A percentile compares a stretch with the other conserved stretches of the same genome.
phyloP scores from a whole-genome alignment of 2,888 invertebrate genomes.

The Alsophila aescularia region DNA sequence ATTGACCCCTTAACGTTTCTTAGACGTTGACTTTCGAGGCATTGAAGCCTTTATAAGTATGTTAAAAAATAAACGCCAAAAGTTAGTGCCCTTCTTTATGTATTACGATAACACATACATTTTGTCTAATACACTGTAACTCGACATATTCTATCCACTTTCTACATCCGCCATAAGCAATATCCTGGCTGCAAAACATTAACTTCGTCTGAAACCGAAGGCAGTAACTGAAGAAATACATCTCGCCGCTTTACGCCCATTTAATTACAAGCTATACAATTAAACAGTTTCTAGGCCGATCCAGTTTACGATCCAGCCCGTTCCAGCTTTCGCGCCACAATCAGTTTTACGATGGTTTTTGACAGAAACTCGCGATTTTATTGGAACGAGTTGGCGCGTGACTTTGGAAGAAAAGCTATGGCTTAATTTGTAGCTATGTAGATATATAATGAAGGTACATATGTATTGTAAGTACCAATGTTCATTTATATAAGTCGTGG shows the following conservation, averaged over 20 bases:
- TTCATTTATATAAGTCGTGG: no score
- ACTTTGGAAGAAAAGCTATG: constrained; percentile 14
- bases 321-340: constrained; percentile 67
- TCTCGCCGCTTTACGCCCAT: constrained; percentile 56
- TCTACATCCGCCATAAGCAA: no score
- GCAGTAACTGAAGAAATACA: constrained; percentile 37
- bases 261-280: constrained; percentile 67
- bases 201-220: constrained; percentile 2
- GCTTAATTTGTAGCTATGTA: background rate
- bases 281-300: constrained; percentile 72
- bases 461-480: no score
- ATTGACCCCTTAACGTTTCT: no score
- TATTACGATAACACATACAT: no score
- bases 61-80: no score
- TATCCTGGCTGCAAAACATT: background rate
- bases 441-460: background rate
- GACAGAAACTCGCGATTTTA: constrained; percentile 65
- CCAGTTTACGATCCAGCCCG: constrained; percentile 68
- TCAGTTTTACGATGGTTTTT: constrained; percentile 72
- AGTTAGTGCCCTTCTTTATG: no score
- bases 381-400: constrained; percentile 44
- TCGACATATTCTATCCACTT: no score
- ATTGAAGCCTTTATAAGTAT: no score
- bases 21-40: no score
- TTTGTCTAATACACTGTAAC: no score